phyloP scores from a whole-genome alignment of 2,113 vertebrate species.

The Cryptomyrus ogoouensis region DNA sequence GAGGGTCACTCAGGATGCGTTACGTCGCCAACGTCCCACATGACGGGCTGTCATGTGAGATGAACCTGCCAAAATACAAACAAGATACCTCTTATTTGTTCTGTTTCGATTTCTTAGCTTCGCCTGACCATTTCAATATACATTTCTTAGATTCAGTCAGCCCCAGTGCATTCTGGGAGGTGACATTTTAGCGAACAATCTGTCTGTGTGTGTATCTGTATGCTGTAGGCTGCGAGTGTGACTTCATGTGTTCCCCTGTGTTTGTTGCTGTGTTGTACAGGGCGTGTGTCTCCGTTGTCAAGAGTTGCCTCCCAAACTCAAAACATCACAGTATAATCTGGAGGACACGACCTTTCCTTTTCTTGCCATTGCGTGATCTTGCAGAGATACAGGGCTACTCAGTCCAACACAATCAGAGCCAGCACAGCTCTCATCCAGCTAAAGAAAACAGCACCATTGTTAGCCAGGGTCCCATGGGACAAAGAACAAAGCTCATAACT shows the following conservation, averaged over 20 bases:
- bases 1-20: not conserved
- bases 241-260: not conserved
- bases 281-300: not conserved
- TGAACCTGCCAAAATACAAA: not conserved
- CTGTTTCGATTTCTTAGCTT: not conserved
- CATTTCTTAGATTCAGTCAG: not conserved
- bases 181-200: not conserved
- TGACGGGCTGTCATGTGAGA: not conserved
- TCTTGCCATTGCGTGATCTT: not conserved
- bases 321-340: not conserved
- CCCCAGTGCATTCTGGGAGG: not conserved
- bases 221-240: not conserved
- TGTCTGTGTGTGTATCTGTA: not conserved
- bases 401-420: not conserved
- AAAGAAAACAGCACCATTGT: constrained; percentile 4
- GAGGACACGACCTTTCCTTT: not conserved
- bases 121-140: not conserved
- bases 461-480: not conserved
- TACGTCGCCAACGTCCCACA: not conserved
- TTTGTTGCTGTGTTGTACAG: not conserved
- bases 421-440: not conserved
- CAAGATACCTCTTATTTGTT: not conserved
- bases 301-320: not conserved
- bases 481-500: not conserved
- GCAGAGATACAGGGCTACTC: not conserved